Conservation (phyloP, 2,888 invertebrate genomes). For the Lamproptera curius region DNA sequence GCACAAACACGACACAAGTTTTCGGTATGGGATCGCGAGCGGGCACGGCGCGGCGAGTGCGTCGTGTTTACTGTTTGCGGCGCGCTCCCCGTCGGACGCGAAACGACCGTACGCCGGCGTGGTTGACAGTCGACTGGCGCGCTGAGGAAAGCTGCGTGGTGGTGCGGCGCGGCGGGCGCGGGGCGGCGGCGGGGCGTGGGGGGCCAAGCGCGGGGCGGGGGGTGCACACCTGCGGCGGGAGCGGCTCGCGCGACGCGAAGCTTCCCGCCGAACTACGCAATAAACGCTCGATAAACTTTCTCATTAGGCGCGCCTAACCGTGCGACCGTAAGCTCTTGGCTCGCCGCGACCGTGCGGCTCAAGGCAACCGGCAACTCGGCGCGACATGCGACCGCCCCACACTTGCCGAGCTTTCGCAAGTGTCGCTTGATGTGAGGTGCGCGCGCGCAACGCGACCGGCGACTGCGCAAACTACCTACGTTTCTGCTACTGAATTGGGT, state of each 20-base stretch:
- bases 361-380: conserved; percentile 62
- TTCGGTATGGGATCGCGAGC: conserved; percentile 62
- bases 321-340: conserved; percentile 74
- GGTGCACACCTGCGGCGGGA: conserved; percentile 67
- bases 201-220: conserved; percentile 38
- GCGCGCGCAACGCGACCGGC: neutral
- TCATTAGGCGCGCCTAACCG: conserved; percentile 76
- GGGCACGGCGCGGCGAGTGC: conserved; percentile 63
- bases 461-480: neutral
- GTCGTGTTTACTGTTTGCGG: conserved; percentile 75
- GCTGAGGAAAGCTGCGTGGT: conserved; percentile 46
- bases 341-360: conserved; percentile 59
- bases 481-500: neutral
- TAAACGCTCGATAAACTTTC: conserved; percentile 79
- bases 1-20: conserved; percentile 67
- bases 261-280: conserved; percentile 75
- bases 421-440: neutral
- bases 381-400: conserved; percentile 41
- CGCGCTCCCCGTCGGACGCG: conserved; percentile 45
- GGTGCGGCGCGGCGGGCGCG: conserved; percentile 40
- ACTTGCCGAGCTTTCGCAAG: neutral
- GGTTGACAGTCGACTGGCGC: conserved; percentile 69
- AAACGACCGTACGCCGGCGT: conserved; percentile 48
- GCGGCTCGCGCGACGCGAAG: conserved; percentile 50
- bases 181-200: conserved; percentile 27